These are phyloP conservation scores for Lepidochrysops patricia DNA, from an alignment of 2,888 invertebrate genomes.

Conservation along the genomic window DNA sequence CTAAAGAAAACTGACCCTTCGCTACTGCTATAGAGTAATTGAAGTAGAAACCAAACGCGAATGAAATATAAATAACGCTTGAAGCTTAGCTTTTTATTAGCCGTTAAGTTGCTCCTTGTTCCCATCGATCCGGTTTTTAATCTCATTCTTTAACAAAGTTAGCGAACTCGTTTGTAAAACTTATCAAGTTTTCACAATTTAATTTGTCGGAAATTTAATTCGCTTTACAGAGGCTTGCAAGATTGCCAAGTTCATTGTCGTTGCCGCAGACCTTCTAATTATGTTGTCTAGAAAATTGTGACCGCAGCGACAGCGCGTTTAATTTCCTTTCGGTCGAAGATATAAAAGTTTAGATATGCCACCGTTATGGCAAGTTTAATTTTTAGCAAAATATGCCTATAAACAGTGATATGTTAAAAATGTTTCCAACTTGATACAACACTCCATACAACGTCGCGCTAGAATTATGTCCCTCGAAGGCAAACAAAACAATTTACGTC, in stretches of 20 bases:
- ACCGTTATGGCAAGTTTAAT: no score
- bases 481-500: no score
- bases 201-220: not conserved
- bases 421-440: no score
- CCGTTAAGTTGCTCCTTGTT: not conserved
- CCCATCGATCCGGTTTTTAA: not conserved
- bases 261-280: not conserved
- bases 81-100: not conserved
- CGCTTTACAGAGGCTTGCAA: not conserved
- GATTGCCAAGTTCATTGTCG: not conserved
- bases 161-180: not conserved
- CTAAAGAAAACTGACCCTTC: no score
- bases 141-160: not conserved
- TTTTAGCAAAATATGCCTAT: no score
- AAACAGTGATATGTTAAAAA: no score
- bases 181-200: constrained; percentile 2
- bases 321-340: not conserved
- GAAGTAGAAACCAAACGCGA: no score
- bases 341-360: not conserved
- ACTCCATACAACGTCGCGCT: no score
- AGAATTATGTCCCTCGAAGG: no score
- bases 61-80: not conserved
- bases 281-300: not conserved
- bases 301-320: not conserved
- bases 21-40: no score